phyloP scores from a whole-genome alignment of 2,888 invertebrate species.

The Epicampocera succincta region DNA sequence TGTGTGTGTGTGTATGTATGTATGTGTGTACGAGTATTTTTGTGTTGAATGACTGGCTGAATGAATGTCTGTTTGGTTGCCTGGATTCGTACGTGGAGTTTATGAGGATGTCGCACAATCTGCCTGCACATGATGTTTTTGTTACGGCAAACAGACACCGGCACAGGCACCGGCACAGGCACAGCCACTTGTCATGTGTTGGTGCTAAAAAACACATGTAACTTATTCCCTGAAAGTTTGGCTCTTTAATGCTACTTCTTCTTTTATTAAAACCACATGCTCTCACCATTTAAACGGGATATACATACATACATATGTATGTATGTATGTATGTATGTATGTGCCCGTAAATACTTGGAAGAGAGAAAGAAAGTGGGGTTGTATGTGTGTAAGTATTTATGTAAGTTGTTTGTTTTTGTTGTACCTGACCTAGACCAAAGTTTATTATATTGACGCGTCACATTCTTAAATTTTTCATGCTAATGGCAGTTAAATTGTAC shows the following conservation, averaged over 20 bases:
- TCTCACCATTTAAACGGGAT: constrained; percentile 1
- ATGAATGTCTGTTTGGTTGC: neutral
- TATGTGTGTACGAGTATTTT: too few relatives aligned
- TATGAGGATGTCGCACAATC: constrained; percentile 27
- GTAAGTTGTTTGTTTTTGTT: constrained; percentile 24
- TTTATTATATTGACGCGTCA: constrained; percentile 72
- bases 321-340: too few relatives aligned
- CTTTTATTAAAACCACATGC: constrained; percentile 28
- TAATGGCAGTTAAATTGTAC: constrained; percentile 68
- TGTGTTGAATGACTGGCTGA: too few relatives aligned
- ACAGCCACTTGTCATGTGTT: neutral
- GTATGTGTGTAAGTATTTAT: constrained; percentile 29
- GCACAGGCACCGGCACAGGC: too few relatives aligned
- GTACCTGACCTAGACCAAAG: constrained; percentile 74
- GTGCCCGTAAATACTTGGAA: neutral
- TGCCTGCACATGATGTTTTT: constrained; percentile 6
- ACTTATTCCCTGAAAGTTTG: constrained; percentile 31
- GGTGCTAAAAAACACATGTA: constrained; percentile 39
- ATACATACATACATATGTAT: too few relatives aligned
- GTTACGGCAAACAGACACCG: neutral
- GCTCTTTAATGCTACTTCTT: constrained; percentile 11
- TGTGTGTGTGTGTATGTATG: too few relatives aligned
- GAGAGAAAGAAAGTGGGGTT: constrained; percentile 42
- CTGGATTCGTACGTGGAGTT: constrained; percentile 1
- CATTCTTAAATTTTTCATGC: constrained; percentile 69